Conservation (phyloP, 2,797 vertebrate genomes). For the Chanos chanos region DNA sequence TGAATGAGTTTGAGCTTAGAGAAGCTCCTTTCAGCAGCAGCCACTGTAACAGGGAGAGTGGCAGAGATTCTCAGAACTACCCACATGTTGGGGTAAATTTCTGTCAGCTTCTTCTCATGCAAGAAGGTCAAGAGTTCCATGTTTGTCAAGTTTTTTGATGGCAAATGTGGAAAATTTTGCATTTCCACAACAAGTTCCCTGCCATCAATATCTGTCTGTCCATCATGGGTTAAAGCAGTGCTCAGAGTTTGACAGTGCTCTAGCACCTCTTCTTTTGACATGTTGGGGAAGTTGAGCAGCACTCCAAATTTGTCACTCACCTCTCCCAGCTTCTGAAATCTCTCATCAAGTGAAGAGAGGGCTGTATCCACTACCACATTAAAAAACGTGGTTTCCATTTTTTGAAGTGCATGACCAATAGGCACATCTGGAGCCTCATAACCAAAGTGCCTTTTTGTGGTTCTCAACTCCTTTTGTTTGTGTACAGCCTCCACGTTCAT, state of each 20-base stretch:
- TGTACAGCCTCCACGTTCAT: neutral
- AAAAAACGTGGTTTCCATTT: neutral
- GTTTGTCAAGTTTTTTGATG: neutral
- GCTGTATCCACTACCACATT: neutral
- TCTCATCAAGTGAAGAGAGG: neutral
- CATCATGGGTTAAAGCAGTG: neutral
- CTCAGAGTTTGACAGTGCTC: neutral
- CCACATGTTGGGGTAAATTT: constrained; percentile 6
- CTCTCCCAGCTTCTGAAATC: neutral
- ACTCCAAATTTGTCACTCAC: neutral
- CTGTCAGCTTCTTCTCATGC: neutral
- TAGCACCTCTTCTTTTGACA: neutral
- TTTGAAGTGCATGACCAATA: neutral
- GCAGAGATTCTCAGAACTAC: neutral
- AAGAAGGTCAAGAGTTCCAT: neutral
- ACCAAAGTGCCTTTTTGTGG: neutral
- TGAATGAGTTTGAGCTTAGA: neutral
- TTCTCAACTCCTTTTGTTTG: neutral
- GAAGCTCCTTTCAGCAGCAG: constrained; percentile 6
- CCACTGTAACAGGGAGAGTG: neutral
- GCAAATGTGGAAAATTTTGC: constrained; percentile 3
- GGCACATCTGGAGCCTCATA: neutral
- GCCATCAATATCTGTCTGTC: no score
- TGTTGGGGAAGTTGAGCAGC: no score
- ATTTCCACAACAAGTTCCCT: constrained; percentile 1